These are phyloP conservation scores for Gandaritis pyraliata DNA, from an alignment of 2,888 invertebrate genomes.

Conservation along the genomic window DNA sequence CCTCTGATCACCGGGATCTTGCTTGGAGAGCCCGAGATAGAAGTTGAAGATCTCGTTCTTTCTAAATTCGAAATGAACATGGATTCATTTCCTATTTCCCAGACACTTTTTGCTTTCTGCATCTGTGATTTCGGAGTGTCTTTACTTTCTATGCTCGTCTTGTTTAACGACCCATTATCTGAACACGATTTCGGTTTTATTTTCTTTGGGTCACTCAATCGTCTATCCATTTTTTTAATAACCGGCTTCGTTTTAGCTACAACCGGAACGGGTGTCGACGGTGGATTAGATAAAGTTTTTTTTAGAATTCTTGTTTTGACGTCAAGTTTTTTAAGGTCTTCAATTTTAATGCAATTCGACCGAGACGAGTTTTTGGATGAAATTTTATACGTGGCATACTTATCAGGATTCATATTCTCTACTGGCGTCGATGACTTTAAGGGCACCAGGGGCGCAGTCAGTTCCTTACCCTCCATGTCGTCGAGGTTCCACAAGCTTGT, in stretches of 20 bases:
- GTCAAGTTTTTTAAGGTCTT: conserved; percentile 79
- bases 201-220: conserved; percentile 73
- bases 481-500: conserved; percentile 85
- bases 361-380: conserved; percentile 73
- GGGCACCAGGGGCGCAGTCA: conserved; percentile 73
- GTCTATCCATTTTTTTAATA: conserved; percentile 74
- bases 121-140: conserved; percentile 72
- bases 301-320: conserved; percentile 83
- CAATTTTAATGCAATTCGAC: conserved; percentile 70
- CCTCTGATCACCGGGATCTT: conserved; percentile 86
- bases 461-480: conserved; percentile 82
- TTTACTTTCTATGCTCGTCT: conserved; percentile 64
- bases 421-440: conserved; percentile 57
- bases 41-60: conserved; percentile 80
- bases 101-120: conserved; percentile 82
- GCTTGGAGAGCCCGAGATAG: conserved; percentile 84
- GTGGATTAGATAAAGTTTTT: conserved; percentile 82
- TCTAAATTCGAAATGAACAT: conserved; percentile 69
- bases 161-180: conserved; percentile 74
- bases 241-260: conserved; percentile 74
- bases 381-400: conserved; percentile 81
- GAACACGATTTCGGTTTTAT: conserved; percentile 69
- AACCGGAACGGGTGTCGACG: conserved; percentile 79
- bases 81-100: conserved; percentile 80
- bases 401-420: conserved; percentile 77